Percentiles rank a stretch among this genome's conserved stretches.
Evolutionary conservation across 2,797 vertebrate species (phyloP).

Genomic region (Limnodromus scolopaceus): DNA sequence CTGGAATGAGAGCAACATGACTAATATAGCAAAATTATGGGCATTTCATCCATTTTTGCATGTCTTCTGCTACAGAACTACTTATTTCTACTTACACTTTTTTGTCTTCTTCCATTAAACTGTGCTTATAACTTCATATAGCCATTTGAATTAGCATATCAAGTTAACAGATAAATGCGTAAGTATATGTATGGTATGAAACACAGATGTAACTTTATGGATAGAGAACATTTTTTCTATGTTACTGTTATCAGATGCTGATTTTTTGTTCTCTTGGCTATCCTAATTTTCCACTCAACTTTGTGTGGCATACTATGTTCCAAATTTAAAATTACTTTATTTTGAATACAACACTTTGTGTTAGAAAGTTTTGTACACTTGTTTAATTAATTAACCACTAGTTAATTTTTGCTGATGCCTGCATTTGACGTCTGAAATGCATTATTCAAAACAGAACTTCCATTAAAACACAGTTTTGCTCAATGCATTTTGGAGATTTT

Average conservation of each 20-base stretch:
- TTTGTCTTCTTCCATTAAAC: not conserved
- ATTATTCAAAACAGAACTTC: not conserved
- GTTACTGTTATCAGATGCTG: not conserved
- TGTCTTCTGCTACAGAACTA: not conserved
- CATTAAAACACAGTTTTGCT: not conserved
- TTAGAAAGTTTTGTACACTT: not conserved
- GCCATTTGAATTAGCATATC: not conserved
- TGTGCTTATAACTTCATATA: not conserved
- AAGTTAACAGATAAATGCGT: not conserved
- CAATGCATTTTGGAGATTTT: not conserved
- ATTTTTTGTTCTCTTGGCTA: not conserved
- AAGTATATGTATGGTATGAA: not conserved
- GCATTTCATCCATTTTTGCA: not conserved
- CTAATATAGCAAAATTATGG: not conserved
- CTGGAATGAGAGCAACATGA: not conserved
- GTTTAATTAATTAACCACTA: not conserved
- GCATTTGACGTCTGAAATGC: rapidly evolving
- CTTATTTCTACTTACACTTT: not conserved
- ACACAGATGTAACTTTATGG: not conserved
- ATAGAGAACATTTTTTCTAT: not conserved
- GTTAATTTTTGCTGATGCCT: not conserved
- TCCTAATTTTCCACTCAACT: not conserved
- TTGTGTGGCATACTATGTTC: not conserved
- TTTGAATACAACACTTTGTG: not conserved
- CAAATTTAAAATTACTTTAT: not conserved